Evolutionary conservation across 2,113 vertebrate genomes (phyloP).

Genomic region (Alouatta palliata): DNA sequence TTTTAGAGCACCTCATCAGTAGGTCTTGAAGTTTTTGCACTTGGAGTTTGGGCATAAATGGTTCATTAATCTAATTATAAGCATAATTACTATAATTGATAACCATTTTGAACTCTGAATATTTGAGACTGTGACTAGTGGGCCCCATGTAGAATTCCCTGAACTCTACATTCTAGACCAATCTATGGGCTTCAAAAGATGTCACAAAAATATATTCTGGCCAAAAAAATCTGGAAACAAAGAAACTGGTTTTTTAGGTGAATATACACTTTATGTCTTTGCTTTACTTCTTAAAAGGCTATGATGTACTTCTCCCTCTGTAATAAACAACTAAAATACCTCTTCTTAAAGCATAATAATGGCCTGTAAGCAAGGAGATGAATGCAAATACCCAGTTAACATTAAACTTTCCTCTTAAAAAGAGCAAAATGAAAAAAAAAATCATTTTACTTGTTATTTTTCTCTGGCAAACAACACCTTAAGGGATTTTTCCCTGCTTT

Average conservation of each 20-base stretch:
- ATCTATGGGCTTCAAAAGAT: slow-evolving; percentile 66
- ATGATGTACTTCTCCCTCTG: slow-evolving; percentile 22
- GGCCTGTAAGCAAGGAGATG: slow-evolving; percentile 54
- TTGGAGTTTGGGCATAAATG: slow-evolving; percentile 83
- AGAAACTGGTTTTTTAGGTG: slow-evolving; percentile 78
- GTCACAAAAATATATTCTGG: slow-evolving; percentile 75
- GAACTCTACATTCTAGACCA: slow-evolving; percentile 67
- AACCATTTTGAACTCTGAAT: slow-evolving; percentile 83
- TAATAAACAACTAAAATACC: slow-evolving; percentile 69
- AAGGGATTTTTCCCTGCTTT: neutral
- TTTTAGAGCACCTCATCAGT: slow-evolving; percentile 77
- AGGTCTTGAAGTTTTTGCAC: slow-evolving; percentile 83
- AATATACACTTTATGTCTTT: slow-evolving; percentile 71
- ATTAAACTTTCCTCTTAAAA: slow-evolving; percentile 76
- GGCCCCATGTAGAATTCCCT: slow-evolving; percentile 72
- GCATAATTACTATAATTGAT: slow-evolving; percentile 88
- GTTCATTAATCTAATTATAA: slow-evolving; percentile 89
- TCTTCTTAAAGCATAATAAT: slow-evolving; percentile 44
- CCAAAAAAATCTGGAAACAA: slow-evolving; percentile 78
- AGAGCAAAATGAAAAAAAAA: slow-evolving; percentile 19
- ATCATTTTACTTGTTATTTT: slow-evolving; percentile 37
- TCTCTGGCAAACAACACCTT: slow-evolving; percentile 54
- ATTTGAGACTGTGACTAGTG: slow-evolving; percentile 75
- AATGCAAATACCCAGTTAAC: slow-evolving; percentile 63
- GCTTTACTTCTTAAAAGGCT: slow-evolving; percentile 73